Conservation (phyloP, 2,888 invertebrate genomes). For the Sympetrum striolatum region DNA sequence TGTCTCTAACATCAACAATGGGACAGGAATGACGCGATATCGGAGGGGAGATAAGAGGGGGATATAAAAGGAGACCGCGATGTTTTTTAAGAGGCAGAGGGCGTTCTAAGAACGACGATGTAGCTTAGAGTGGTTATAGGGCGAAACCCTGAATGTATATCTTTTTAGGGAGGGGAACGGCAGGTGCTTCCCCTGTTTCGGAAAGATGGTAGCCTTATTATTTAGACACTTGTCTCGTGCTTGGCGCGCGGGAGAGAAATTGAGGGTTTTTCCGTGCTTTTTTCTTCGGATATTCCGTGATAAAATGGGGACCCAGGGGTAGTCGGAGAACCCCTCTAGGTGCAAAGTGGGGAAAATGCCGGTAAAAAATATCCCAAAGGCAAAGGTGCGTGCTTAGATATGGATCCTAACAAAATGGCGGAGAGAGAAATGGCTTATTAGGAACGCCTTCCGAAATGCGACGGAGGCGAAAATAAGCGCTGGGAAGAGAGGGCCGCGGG, state of each 20-base stretch:
- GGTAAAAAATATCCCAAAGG: neutral
- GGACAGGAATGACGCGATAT: neutral
- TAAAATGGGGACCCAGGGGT: neutral
- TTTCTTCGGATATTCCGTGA: neutral
- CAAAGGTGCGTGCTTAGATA: neutral
- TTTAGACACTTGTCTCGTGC: conserved; percentile 34
- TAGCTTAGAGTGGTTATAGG: too few relatives aligned
- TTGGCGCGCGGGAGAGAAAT: neutral
- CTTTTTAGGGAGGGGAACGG: neutral
- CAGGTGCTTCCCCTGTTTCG: neutral
- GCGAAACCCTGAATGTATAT: too few relatives aligned
- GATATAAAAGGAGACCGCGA: too few relatives aligned
- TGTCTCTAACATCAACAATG: neutral
- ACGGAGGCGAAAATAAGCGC: neutral
- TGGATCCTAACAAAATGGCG: neutral
- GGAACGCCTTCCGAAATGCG: neutral
- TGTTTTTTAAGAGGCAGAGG: too few relatives aligned
- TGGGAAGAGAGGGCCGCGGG: too few relatives aligned
- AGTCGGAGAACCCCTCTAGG: neutral
- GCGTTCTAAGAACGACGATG: too few relatives aligned
- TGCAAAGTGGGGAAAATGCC: neutral
- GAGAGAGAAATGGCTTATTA: neutral
- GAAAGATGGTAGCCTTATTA: conserved; percentile 7
- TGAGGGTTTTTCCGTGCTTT: neutral
- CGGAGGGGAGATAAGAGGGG: neutral